These are phyloP conservation scores for Hydrotaea cyrtoneurina DNA, from an alignment of 2,888 invertebrate species.

Conservation along the genomic window DNA sequence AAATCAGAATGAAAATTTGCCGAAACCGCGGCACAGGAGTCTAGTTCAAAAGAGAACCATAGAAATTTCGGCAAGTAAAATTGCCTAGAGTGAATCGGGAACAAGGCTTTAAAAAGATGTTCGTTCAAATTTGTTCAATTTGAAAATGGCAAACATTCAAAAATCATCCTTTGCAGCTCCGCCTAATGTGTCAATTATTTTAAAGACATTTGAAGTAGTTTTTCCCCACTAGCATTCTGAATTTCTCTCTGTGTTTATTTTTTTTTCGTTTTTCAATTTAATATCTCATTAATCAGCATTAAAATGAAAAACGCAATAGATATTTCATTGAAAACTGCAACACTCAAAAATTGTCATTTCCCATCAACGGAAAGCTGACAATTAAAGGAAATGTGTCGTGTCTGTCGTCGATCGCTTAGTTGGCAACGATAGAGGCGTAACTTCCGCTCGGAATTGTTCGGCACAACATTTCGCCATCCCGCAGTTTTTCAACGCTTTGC, in stretches of 20 bases:
- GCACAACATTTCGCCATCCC: slow-evolving; percentile 9
- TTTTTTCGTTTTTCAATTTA: neutral
- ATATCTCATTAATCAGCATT: slow-evolving; percentile 39
- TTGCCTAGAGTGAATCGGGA: too few relatives aligned
- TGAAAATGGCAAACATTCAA: too few relatives aligned
- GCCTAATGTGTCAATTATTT: too few relatives aligned
- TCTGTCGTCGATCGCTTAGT: neutral
- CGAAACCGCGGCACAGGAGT: too few relatives aligned
- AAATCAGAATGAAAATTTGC: too few relatives aligned
- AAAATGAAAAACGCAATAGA: neutral
- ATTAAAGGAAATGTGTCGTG: neutral
- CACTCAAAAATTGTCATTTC: neutral
- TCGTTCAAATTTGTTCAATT: too few relatives aligned
- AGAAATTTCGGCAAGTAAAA: too few relatives aligned
- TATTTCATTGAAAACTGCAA: neutral
- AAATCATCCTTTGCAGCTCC: too few relatives aligned
- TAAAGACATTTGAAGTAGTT: too few relatives aligned
- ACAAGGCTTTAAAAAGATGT: too few relatives aligned
- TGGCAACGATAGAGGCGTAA: slow-evolving; percentile 34
- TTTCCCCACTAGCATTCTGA: neutral
- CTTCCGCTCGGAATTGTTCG: neutral
- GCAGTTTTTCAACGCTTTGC: slow-evolving; percentile 11
- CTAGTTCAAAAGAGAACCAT: too few relatives aligned
- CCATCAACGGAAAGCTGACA: neutral
- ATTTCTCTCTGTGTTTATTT: neutral